Evolutionary conservation across 92 coral and sea anemone genomes (phyloP).

Genomic region (Desmophyllum pertusum): DNA sequence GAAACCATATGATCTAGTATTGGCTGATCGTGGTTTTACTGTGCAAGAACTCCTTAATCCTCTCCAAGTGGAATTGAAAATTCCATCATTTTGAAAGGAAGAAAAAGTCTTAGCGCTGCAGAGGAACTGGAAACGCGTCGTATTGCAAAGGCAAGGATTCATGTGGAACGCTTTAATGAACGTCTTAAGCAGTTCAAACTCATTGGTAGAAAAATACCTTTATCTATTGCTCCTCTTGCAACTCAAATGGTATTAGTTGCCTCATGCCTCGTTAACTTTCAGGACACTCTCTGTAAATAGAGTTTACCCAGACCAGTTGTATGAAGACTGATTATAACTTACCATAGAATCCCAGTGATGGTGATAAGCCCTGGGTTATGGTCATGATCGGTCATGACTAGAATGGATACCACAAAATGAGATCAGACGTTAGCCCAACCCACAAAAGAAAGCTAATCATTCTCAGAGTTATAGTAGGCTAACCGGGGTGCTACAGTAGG

Average conservation of each 20-base stretch:
- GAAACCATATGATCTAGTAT: slow-evolving; percentile 56
- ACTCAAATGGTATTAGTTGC: slow-evolving; percentile 83
- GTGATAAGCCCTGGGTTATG: background rate
- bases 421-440: no score
- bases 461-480: no score
- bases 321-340: no score
- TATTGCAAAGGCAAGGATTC: slow-evolving; percentile 68
- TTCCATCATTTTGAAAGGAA: slow-evolving; percentile 74
- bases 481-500: no score
- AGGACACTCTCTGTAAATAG: slow-evolving; percentile 63
- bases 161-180: slow-evolving; percentile 66
- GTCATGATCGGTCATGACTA: background rate
- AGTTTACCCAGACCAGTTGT: no score
- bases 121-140: slow-evolving; percentile 62
- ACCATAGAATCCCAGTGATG: slow-evolving; percentile 5
- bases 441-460: background rate
- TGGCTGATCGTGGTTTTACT: slow-evolving; percentile 71
- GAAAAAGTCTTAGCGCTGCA: slow-evolving; percentile 59
- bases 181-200: slow-evolving; percentile 64
- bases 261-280: slow-evolving; percentile 65
- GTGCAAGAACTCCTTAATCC: slow-evolving; percentile 74
- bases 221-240: slow-evolving; percentile 66
- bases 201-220: slow-evolving; percentile 54
- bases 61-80: slow-evolving; percentile 55
- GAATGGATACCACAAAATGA: no score